Evolutionary conservation across 2,888 invertebrate species (phyloP).

Genomic region (Nudaria mundana): DNA sequence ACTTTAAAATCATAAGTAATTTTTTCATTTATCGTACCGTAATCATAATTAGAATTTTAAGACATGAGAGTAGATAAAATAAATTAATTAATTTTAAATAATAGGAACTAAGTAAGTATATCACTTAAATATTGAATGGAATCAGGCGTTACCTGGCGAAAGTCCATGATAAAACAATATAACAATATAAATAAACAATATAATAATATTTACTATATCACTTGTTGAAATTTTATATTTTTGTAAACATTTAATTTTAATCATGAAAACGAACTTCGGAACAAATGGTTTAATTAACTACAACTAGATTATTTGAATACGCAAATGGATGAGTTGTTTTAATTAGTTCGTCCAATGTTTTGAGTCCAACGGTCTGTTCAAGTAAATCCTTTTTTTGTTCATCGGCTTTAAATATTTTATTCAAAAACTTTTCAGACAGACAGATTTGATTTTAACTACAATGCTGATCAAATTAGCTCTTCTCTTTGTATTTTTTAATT

Average conservation of each 20-base stretch:
- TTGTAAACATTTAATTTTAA: constrained; percentile 14
- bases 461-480: neutral
- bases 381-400: constrained; percentile 25
- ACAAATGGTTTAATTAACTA: constrained; percentile 34
- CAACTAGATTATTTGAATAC: constrained; percentile 29
- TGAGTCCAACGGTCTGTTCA: constrained; percentile 28
- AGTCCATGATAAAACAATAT: too few relatives aligned
- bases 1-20: too few relatives aligned
- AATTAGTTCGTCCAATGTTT: constrained; percentile 29
- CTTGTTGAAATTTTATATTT: constrained; percentile 16
- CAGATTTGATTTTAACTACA: constrained; percentile 12
- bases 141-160: too few relatives aligned
- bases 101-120: too few relatives aligned
- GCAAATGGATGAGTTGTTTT: constrained; percentile 28
- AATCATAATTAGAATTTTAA: too few relatives aligned
- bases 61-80: too few relatives aligned
- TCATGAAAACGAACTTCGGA: constrained; percentile 27
- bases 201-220: constrained; percentile 5
- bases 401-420: constrained; percentile 18
- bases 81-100: too few relatives aligned
- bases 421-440: constrained; percentile 16
- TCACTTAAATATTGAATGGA: too few relatives aligned
- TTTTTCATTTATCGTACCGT: too few relatives aligned
- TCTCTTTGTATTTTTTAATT: too few relatives aligned
- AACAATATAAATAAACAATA: constrained; percentile 2